phyloP scores from a whole-genome alignment of 1,140 invertebrate genomes.

The Coelopa frigida region DNA sequence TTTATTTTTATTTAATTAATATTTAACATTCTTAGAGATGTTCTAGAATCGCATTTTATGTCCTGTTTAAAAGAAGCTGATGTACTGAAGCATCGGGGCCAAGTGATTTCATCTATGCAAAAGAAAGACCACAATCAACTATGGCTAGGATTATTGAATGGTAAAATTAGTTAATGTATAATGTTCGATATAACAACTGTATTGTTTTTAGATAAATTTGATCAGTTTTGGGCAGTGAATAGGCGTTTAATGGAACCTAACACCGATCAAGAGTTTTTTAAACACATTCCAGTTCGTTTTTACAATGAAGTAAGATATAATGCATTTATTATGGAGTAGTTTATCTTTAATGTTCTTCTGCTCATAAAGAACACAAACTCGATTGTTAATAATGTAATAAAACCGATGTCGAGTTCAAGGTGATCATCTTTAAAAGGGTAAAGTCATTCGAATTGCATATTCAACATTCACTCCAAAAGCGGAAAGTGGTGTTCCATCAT shows the following conservation, averaged over 20 bases:
- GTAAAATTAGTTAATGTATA: no score
- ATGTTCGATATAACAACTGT: no score
- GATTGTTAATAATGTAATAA: no score
- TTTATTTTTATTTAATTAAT: background rate
- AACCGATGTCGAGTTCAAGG: no score
- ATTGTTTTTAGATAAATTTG: no score
- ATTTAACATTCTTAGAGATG: slow-evolving; percentile 60
- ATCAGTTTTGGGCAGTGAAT: slow-evolving; percentile 98
- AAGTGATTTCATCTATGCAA: slow-evolving; percentile 91
- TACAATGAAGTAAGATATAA: slow-evolving; percentile 55
- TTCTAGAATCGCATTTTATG: slow-evolving; percentile 89
- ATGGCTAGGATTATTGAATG: slow-evolving; percentile 90
- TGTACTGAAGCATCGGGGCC: slow-evolving; percentile 86
- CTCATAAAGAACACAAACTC: no score
- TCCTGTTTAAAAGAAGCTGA: slow-evolving; percentile 96
- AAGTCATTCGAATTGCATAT: no score
- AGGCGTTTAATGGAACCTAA: slow-evolving; percentile 85
- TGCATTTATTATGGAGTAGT: background rate
- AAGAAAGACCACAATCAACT: slow-evolving; percentile 96
- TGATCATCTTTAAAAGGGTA: no score
- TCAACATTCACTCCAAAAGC: no score
- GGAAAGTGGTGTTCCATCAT: no score
- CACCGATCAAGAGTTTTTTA: slow-evolving; percentile 71
- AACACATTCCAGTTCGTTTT: slow-evolving; percentile 86
- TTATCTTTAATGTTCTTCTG: background rate